These are phyloP conservation scores for Hapalemur alaotrensis DNA, from an alignment of 2,797 vertebrate genomes.

Conservation along the genomic window DNA sequence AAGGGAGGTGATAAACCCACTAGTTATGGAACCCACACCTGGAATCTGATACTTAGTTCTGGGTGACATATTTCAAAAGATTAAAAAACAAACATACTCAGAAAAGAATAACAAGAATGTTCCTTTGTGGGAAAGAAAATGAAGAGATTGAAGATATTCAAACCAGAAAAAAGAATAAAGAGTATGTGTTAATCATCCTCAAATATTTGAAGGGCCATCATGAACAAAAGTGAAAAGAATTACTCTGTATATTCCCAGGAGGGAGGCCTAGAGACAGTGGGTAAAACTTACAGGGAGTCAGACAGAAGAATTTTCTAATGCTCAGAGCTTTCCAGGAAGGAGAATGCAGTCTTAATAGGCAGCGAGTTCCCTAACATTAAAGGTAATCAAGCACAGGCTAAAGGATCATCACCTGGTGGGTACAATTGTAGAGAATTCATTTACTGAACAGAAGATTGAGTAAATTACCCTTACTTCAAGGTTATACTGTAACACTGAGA, in stretches of 20 bases:
- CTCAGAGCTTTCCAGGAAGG: background rate
- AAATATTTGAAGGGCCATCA: background rate
- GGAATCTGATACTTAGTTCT: background rate
- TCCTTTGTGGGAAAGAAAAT: background rate
- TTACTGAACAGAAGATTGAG: background rate
- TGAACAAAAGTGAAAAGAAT: slow-evolving; percentile 7
- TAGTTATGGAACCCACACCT: background rate
- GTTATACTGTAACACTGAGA: slow-evolving; percentile 10
- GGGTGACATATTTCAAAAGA: slow-evolving; percentile 19
- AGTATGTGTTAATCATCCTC: background rate
- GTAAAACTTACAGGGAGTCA: background rate
- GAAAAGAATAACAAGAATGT: slow-evolving; percentile 5
- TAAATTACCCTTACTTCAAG: slow-evolving; percentile 39
- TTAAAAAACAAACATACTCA: background rate
- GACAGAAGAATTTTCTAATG: background rate
- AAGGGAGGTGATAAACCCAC: background rate
- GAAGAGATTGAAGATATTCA: background rate
- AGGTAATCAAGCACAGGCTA: background rate
- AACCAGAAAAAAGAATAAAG: slow-evolving; percentile 18
- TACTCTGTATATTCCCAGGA: background rate
- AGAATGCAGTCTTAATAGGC: background rate
- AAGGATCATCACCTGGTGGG: background rate
- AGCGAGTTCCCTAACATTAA: background rate
- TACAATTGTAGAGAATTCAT: slow-evolving; percentile 5
- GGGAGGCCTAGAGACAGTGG: background rate